Evolutionary conservation across 2,888 invertebrate genomes (phyloP), one percentile per base, ranked within the genome.

Genomic region (Encarsia formosa): DNA sequence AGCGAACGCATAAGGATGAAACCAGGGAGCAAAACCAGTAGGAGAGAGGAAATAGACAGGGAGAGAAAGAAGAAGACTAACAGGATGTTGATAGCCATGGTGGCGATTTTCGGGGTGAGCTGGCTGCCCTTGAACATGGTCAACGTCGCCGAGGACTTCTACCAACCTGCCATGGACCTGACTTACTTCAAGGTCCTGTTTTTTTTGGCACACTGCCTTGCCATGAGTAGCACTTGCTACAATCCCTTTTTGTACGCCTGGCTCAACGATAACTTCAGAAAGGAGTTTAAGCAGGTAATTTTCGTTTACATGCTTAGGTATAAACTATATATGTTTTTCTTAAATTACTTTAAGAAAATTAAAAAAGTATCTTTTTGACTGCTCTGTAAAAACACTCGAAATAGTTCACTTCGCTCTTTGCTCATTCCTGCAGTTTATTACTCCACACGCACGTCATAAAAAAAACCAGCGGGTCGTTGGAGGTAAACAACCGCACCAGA

Each of bases 11-110:
- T 90, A 3, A 84, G 85, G 68, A 81, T 84, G 49, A 92, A 91
- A 67, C 93, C 93, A 0, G 92, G 92, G 0, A 85, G 81, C 37
- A 88, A 88, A 66, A 87, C 87, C 49, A 84, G 88, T n/a, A 82
- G 87, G 8, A 87, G 91, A 64, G 94, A 94, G 69, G 93, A 93
- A 68, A 82, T 87, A 15, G 97, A 96, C 68, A 83, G 94, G 45
- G 88, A 89, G 65, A 80, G 96, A 50, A 95, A 96, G 68, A 82
- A 88, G 48, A 81, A 93, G 34, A 96, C 97, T 5, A 96, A 98
- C 74, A 84, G 92, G 60, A 99, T 98, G 98, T 77, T 99, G 54
- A 94, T 98, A 54, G 89, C 93, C 2, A 99, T 99, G 98, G 98
- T 91, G 9, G 85, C 87, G 11, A 92, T 98, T 47, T 99, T 99